phyloP scores from a whole-genome alignment of 2,797 vertebrate genomes.

The Avahi laniger region DNA sequence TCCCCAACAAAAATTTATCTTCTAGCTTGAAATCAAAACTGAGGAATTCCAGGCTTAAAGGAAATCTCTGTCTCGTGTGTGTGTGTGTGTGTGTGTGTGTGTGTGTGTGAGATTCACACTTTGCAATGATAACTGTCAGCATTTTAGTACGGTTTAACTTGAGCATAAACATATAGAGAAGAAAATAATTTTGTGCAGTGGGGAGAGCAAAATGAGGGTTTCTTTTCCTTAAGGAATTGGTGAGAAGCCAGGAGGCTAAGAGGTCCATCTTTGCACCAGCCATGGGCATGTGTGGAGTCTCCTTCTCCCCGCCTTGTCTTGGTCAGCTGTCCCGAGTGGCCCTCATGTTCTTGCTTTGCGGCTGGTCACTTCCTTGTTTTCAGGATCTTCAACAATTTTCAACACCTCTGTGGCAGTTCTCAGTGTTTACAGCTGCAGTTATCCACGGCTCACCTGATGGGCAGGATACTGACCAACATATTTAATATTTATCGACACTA shows the following conservation, averaged over 20 bases:
- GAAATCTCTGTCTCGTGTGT: not conserved
- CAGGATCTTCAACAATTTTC: not conserved
- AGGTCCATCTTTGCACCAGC: not conserved
- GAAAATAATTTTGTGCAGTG: not conserved
- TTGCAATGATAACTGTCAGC: not conserved
- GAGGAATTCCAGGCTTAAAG: constrained; percentile 24
- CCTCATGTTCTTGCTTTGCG: not conserved
- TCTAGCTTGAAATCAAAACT: constrained; percentile 27
- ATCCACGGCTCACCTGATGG: too few species aligned
- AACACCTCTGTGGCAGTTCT: not conserved
- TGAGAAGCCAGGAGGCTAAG: not conserved
- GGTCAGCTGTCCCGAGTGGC: not conserved
- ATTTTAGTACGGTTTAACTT: not conserved
- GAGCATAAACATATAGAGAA: not conserved
- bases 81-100: not conserved
- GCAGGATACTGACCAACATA: not conserved
- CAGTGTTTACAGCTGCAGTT: not conserved
- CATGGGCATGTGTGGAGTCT: accelerated
- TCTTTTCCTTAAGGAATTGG: not conserved
- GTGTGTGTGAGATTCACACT: not conserved
- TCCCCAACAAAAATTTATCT: not conserved
- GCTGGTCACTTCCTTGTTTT: not conserved
- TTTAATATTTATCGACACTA: not conserved
- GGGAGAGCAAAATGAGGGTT: not conserved
- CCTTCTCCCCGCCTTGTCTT: not conserved